Percentiles rank a stretch among this genome's conserved stretches.
Conservation (phyloP, 2,113 vertebrate genomes). For the Suncus etruscus region DNA sequence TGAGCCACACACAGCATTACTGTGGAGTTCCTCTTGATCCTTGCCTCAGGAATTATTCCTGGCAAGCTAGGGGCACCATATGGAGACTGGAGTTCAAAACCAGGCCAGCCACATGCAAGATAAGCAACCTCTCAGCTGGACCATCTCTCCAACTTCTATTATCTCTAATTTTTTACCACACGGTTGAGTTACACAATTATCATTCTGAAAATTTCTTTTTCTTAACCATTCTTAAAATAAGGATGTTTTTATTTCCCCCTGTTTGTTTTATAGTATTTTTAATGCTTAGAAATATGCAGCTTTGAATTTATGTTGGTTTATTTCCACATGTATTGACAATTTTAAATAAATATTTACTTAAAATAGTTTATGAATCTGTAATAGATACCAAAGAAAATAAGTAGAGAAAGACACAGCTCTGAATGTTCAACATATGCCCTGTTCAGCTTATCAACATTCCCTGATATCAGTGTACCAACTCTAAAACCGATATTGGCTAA, state of each 20-base stretch:
- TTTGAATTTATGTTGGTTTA: constrained; percentile 32
- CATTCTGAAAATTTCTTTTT: neutral
- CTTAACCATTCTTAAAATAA: neutral
- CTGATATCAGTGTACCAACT: neutral
- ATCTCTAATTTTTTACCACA: constrained; percentile 6
- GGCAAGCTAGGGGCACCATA: too few species aligned
- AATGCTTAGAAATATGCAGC: neutral
- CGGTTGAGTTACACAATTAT: neutral
- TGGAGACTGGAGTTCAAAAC: too few species aligned
- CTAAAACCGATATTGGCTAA: neutral
- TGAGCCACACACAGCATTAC: too few species aligned
- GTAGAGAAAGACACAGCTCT: neutral
- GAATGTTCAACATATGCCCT: neutral
- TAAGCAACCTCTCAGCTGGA: too few species aligned
- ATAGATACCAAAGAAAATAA: neutral
- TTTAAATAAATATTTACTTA: constrained; percentile 49
- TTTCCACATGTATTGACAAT: neutral
- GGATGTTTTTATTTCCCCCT: neutral
- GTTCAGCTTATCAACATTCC: neutral
- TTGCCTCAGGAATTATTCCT: too few species aligned
- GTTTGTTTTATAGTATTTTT: constrained; percentile 34
- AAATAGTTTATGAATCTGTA: neutral
- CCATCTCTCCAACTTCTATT: neutral
- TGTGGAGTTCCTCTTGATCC: too few species aligned
- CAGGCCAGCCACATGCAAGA: too few species aligned